Evolutionary conservation across 2,113 vertebrate species (phyloP), one percentile per base, ranked within the genome.

Genomic region (Gobiocypris rarus): DNA sequence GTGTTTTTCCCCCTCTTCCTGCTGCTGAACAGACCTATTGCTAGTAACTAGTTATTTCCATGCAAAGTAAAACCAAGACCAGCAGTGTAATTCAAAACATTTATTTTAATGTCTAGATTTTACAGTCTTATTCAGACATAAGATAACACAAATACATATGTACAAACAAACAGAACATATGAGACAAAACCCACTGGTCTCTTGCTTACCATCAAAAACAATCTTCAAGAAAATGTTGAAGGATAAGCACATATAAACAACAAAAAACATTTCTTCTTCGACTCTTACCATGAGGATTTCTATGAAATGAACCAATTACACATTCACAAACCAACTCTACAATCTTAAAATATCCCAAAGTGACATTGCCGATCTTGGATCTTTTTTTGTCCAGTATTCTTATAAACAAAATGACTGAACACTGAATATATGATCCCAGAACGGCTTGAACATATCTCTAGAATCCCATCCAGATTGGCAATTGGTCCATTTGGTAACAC

Each of bases 101-200:
- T 78, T 61, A 22, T 67, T 80, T 67, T 10, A 80, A 31, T 80
- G 26, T 50, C 59, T 80, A 11, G 24, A 48, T 63, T 58, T 6
- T 38, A 79, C 9, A 31, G 24, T 31, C 77, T 17, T 43, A 9
- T 31, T 22, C 28, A 10, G 58, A 65, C 77, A 31, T 80, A 41
- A 67, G 26, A 50, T 65, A 31, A 80, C 77, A 80, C 43, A 80
- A 80, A 80, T 50, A 80, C 77, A 80, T 80, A 80, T 80, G 38
- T 80, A 67, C 59, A 80, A 65, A 59, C 58, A 48, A 45, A 80
- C 10, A n/a, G n/a, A 79, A 59, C 26, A 34, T 31, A 2, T 50
- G 24, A 67, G 43, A 67, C 77, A 50, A 63, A 80, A 48, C 76
- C 58, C 24, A 61, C 58, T 22, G 56, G 13, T 34, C 28, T 22